Base-by-base conservation (phyloP, 2,888 invertebrate species). In the Melipona bicolor region DNA sequence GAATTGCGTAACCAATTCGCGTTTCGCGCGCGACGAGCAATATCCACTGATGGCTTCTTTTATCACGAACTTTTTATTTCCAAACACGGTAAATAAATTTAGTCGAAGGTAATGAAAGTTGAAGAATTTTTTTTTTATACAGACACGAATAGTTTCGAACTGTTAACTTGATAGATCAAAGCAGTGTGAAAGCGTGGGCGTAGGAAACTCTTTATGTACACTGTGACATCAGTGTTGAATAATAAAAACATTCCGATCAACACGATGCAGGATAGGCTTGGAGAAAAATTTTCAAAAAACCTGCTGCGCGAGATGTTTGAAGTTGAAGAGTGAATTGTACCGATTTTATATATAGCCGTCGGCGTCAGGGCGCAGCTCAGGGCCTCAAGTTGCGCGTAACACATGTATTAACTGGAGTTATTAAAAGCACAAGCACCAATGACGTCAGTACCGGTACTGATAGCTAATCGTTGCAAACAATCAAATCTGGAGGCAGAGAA, bases 341-440 rank as follows among this genome's bases (percentile, higher is more conserved):
- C 49, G 27, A 61, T 65, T 74, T 70, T 74, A 83, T 81, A 81
- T 83, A 77, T 83, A 83, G 83, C 50, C 56, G 59, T 27, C 65
- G 32, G 24, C 82, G 73, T 81, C 83, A 74, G 62, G 49, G 61
- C 43, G n/a, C 49, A 70, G 36, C 50, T 27, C 27, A 27, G 27
- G 27, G 27, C 74, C 74, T 65, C 52, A 43, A 43, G 43, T 50
- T 50, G 59, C 54, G 32, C n/a, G 64, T 19, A 62, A 59, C 82
- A 73, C 73, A 49, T 65, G 52, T 62, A 62, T 69, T 59, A 62
- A 65, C 56, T 69, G n/a, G 11, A 74, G 80, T 73, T 81, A 81
- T 81, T 81, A 81, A 81, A 79, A 81, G 73, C 73, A 64, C 81
- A 69, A 81, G 80, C 79, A 81, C 69, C 73, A 74, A 9, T 69